A percentile compares a stretch with the other conserved stretches of the same genome.
These are phyloP conservation scores for Hypomecis atomaria DNA, from an alignment of 2,888 invertebrate genomes.

Conservation along the genomic window DNA sequence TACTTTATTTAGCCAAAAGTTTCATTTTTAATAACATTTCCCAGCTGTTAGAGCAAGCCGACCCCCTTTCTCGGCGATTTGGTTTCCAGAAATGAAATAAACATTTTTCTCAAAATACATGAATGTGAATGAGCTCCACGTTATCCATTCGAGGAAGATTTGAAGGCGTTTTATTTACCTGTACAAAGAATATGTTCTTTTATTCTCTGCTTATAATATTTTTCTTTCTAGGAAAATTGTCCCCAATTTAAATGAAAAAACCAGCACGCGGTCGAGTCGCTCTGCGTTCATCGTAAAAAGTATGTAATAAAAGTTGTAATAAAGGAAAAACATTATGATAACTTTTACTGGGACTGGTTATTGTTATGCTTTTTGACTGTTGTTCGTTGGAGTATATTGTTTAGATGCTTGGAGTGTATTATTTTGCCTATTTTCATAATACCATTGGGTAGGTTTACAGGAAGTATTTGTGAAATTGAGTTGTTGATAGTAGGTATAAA, in stretches of 20 bases:
- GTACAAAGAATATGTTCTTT: slow-evolving; percentile 18
- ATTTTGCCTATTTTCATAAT: too few species aligned
- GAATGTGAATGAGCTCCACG: slow-evolving; percentile 14
- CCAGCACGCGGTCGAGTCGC: slow-evolving; percentile 36
- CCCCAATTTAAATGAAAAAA: slow-evolving; percentile 48
- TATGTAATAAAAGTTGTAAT: slow-evolving; percentile 52
- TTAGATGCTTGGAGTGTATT: background rate
- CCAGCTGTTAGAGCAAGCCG: background rate
- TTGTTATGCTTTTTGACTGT: slow-evolving; percentile 45
- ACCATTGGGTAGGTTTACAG: too few species aligned
- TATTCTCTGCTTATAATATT: slow-evolving; percentile 16
- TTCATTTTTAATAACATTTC: too few species aligned
- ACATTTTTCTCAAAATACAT: slow-evolving; percentile 15
- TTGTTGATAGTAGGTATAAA: too few species aligned
- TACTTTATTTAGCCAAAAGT: background rate
- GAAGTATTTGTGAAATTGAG: too few species aligned
- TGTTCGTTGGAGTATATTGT: slow-evolving; percentile 10
- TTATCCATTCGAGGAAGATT: slow-evolving; percentile 18
- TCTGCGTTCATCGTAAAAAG: slow-evolving; percentile 49
- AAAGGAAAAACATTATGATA: slow-evolving; percentile 59
- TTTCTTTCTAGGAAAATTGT: slow-evolving; percentile 35
- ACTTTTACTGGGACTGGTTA: slow-evolving; percentile 49
- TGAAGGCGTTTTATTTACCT: slow-evolving; percentile 24
- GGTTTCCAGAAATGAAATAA: slow-evolving; percentile 7
- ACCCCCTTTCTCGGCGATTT: background rate